Percentiles rank a stretch among this genome's conserved stretches.
Evolutionary conservation across 2,113 vertebrate genomes (phyloP).

Genomic region (Stegastes partitus): DNA sequence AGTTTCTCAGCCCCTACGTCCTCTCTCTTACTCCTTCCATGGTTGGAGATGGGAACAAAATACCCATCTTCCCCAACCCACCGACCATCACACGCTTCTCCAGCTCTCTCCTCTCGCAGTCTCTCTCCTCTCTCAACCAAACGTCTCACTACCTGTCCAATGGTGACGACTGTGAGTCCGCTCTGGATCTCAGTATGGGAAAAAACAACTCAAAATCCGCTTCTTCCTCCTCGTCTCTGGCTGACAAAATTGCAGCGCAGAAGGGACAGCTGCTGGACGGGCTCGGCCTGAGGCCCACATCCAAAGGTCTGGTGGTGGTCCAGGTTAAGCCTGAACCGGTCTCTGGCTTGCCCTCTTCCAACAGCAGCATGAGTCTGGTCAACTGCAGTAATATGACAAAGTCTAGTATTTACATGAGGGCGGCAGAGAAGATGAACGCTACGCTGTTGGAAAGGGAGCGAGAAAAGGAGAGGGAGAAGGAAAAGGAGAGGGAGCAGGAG

Average conservation of each 20-base stretch:
- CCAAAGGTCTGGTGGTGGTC: constrained; percentile 84
- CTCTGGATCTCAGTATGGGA: constrained; percentile 86
- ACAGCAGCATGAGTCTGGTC: constrained; percentile 66
- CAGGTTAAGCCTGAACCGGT: constrained; percentile 84
- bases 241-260: constrained; percentile 77
- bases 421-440: constrained; percentile 76
- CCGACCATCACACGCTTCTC: constrained; percentile 77
- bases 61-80: constrained; percentile 76
- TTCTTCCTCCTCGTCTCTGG: constrained; percentile 68
- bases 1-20: constrained; percentile 84
- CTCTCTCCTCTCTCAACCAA: constrained; percentile 73
- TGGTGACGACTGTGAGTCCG: constrained; percentile 81
- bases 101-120: constrained; percentile 72
- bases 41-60: constrained; percentile 75
- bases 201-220: constrained; percentile 77
- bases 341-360: constrained; percentile 62
- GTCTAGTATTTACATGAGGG: constrained; percentile 77
- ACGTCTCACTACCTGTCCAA: constrained; percentile 77
- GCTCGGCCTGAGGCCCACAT: constrained; percentile 82
- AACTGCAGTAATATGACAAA: constrained; percentile 79
- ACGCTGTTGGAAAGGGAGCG: constrained; percentile 73
- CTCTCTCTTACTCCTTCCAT: constrained; percentile 82
- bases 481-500: constrained; percentile 63
- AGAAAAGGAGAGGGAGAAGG: constrained; percentile 71
- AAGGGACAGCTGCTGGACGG: constrained; percentile 84